Evolutionary conservation across 2,888 invertebrate species (phyloP).

Genomic region (Pterostichus niger): DNA sequence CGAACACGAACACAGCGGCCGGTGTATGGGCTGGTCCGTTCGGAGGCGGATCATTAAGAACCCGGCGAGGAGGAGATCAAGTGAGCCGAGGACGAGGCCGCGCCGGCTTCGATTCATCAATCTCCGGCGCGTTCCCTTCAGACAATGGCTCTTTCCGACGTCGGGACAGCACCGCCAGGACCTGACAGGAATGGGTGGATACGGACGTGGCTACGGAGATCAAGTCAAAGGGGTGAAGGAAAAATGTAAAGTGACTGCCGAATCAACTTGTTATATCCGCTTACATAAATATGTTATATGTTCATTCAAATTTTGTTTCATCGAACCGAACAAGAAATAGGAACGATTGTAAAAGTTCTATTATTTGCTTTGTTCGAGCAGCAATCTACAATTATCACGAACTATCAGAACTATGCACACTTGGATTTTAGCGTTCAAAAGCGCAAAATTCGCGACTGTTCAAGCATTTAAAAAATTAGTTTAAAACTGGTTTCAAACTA

Average conservation of each 20-base stretch:
- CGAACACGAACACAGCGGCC: slow-evolving; percentile 1
- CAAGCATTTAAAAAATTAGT: too few relatives aligned
- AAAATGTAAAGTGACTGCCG: slow-evolving; percentile 24
- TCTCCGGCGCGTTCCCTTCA: slow-evolving; percentile 47
- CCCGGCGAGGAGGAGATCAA: slow-evolving; percentile 28
- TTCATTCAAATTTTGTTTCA: too few relatives aligned
- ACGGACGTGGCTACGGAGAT: background rate
- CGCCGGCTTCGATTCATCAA: slow-evolving; percentile 59
- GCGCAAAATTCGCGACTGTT: too few relatives aligned
- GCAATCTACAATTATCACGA: too few relatives aligned
- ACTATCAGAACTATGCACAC: too few relatives aligned
- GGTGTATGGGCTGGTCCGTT: background rate
- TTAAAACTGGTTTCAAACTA: too few relatives aligned
- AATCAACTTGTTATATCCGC: background rate
- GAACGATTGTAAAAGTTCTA: too few relatives aligned
- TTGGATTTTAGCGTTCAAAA: too few relatives aligned
- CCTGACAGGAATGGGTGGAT: background rate
- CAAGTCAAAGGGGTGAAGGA: slow-evolving; percentile 23
- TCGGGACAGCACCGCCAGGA: slow-evolving; percentile 6
- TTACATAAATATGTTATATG: too few relatives aligned
- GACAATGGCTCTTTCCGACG: slow-evolving; percentile 55
- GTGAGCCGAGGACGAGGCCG: slow-evolving; percentile 39
- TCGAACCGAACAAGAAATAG: too few relatives aligned
- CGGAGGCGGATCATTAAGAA: slow-evolving; percentile 43
- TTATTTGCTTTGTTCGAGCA: too few relatives aligned